These are phyloP conservation scores for Montifringilla adamsi DNA, from an alignment of 2,113 vertebrate species.

Conservation along the genomic window DNA sequence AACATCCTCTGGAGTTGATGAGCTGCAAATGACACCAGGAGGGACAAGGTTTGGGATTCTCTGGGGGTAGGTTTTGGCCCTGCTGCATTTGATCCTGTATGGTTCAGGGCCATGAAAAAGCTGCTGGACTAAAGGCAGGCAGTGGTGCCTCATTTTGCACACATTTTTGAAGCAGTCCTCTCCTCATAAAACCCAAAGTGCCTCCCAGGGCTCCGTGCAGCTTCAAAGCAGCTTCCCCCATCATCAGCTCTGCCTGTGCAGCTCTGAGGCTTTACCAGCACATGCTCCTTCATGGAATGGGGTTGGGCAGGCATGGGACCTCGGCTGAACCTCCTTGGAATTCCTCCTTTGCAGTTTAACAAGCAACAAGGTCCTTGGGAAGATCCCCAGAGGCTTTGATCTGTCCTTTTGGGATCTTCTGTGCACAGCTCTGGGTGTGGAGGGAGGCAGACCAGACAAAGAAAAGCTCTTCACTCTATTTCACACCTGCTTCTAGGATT, in stretches of 20 bases:
- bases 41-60: not conserved
- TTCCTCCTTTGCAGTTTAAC: not conserved
- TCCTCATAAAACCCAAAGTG: not conserved
- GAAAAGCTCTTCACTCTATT: not conserved
- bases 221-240: not conserved
- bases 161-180: not conserved
- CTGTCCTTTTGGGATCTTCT: not conserved
- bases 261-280: not conserved
- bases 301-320: not conserved
- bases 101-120: not conserved
- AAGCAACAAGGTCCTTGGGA: not conserved
- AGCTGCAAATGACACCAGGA: not conserved
- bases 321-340: not conserved
- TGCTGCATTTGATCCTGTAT: not conserved
- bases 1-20: not conserved
- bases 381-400: not conserved
- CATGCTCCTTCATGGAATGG: not conserved
- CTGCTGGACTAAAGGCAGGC: not conserved
- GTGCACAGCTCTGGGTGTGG: not conserved
- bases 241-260: not conserved
- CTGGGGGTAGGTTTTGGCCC: not conserved
- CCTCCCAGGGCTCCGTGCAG: not conserved
- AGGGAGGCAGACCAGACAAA: not conserved
- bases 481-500: not conserved
- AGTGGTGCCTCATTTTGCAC: not conserved